A percentile compares a stretch with the other conserved stretches of the same genome.
Evolutionary conservation across 2,113 vertebrate species (phyloP).

Genomic region (Cryptoleucopteryx plumbea): DNA sequence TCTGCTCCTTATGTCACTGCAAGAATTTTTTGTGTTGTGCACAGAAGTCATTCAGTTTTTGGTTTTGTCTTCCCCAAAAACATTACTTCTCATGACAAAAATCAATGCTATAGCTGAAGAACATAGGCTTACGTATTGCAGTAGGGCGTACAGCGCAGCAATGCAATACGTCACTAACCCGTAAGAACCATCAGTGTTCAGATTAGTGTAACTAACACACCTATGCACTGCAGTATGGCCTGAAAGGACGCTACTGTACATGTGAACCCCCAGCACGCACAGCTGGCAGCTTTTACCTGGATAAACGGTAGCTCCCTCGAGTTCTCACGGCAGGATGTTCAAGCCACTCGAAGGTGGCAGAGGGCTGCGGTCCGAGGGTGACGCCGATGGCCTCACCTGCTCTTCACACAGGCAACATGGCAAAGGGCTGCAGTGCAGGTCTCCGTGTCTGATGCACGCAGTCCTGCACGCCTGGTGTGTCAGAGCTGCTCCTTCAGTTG

Average conservation of each 20-base stretch:
- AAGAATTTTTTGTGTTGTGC: neutral
- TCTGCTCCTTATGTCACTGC: neutral
- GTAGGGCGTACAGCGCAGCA: neutral
- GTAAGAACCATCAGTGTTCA: fast-evolving
- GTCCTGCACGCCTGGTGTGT: fast-evolving
- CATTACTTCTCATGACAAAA: neutral
- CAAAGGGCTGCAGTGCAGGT: neutral
- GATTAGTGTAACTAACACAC: neutral
- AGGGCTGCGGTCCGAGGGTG: too few relatives aligned
- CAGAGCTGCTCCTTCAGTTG: neutral
- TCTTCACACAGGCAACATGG: neutral
- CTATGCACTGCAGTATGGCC: too few relatives aligned
- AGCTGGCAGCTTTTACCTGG: neutral
- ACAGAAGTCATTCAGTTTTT: neutral
- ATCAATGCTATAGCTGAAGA: neutral
- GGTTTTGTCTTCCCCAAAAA: neutral
- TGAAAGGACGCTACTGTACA: too few relatives aligned
- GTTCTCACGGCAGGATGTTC: fast-evolving
- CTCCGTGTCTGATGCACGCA: fast-evolving
- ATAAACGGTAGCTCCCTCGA: fast-evolving
- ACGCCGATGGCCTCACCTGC: fast-evolving
- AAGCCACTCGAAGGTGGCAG: fast-evolving
- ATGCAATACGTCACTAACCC: too few relatives aligned
- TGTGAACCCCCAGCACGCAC: fast-evolving
- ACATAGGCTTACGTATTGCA: fast-evolving